Evolutionary conservation across 2,888 invertebrate species (phyloP).

Genomic region (Cryptocephalus primarius): DNA sequence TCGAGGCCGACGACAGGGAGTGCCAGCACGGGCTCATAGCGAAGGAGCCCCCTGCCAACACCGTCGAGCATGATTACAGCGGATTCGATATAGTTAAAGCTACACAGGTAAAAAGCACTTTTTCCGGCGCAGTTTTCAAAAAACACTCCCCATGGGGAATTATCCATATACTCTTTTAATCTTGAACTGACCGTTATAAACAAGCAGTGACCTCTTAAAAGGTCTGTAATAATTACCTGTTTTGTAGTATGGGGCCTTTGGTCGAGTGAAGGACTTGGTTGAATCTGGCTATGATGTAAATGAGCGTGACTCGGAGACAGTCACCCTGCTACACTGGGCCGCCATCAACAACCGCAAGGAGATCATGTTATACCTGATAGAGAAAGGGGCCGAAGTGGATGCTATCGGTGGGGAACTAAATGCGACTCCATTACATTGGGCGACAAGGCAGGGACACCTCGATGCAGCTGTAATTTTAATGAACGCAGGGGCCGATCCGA

Average conservation of each 20-base stretch:
- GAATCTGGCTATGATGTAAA: constrained; percentile 92
- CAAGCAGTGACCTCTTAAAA: neutral
- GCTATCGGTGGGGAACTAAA: constrained; percentile 91
- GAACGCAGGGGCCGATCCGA: constrained; percentile 71
- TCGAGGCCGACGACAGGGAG: constrained; percentile 52
- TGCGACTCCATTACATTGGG: constrained; percentile 98
- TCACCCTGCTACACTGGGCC: constrained; percentile 98
- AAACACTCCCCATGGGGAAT: neutral
- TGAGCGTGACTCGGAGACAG: constrained; percentile 87
- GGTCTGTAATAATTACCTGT: neutral
- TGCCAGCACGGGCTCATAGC: constrained; percentile 46
- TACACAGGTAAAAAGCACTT: constrained; percentile 58
- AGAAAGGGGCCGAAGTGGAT: constrained; percentile 81
- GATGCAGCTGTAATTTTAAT: constrained; percentile 67
- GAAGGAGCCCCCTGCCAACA: constrained; percentile 51
- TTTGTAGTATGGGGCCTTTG: constrained; percentile 73
- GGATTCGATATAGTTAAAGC: constrained; percentile 89
- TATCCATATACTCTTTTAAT: too few species aligned
- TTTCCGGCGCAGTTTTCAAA: too few species aligned
- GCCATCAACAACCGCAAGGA: constrained; percentile 95
- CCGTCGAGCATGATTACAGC: constrained; percentile 61
- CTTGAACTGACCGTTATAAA: too few species aligned
- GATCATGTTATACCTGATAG: constrained; percentile 79
- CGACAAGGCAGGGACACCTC: constrained; percentile 86
- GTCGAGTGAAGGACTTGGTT: constrained; percentile 72